Evolutionary conservation across 2,888 invertebrate species (phyloP), one percentile per base, ranked within the genome.

Genomic region (Brenthis ino): DNA sequence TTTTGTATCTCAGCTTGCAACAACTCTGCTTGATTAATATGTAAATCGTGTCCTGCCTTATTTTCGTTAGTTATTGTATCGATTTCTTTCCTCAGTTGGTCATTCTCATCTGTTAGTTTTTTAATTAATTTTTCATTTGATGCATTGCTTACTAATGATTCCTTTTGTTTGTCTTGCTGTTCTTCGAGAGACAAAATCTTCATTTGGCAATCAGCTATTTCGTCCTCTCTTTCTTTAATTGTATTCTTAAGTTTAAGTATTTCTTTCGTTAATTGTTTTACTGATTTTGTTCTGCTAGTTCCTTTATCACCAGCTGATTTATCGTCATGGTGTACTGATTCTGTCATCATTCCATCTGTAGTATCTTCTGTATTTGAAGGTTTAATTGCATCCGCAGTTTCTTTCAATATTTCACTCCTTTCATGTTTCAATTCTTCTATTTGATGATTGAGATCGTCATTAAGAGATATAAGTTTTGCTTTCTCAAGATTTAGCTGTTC

Each of bases 121-220:
- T 86, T 88, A 5, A 95, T 76, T 74, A 89, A 91, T 57, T 83
- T 83, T 77, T 93, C 93, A 61, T 93, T 84, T 51, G 79, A 76
- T 3, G 78, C 77, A 77, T 82, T 87, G 51, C 75, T 83, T 75
- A 87, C 82, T 53, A 86, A 76, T 61, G 85, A 73, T 71, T 92
- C 91, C 68, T 79, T 83, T 76, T 91, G 88, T 77, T 93, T 93
- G 72, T 93, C 88, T 75, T 91, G 89, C 60, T 88, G 89, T 79
- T 93, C 93, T 81, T 93, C 92, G 57, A 93, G 77, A 12, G 93
- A 89, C n/a, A 93, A 77, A 77, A 93, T 91, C 78, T 93, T 92
- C 92, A 93, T 93, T 77, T 93, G 91, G 74, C 91, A 92, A 74
- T 93, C 93, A 16, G 85, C 93, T 73, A 93, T 94, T 74, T 93